A percentile compares a stretch with the other conserved stretches of the same genome.
These are phyloP conservation scores for Mus minutoides DNA, from an alignment of 2,797 vertebrate genomes.

Conservation along the genomic window DNA sequence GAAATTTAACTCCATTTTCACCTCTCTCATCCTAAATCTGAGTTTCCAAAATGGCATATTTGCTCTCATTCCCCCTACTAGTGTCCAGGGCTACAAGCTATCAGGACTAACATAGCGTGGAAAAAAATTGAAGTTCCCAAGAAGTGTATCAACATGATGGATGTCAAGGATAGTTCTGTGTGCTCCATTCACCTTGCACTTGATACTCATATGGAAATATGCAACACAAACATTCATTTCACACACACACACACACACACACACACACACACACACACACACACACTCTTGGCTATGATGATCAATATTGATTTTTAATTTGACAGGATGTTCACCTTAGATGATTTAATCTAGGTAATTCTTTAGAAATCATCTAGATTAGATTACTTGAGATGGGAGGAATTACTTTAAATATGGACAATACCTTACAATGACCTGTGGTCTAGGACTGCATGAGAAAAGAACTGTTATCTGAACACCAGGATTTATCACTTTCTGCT, in stretches of 20 bases:
- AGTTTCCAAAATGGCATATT: background rate
- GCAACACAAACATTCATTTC: fast-evolving
- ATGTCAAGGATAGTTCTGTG: background rate
- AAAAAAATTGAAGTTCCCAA: background rate
- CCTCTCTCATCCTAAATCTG: background rate
- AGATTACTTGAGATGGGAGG: background rate
- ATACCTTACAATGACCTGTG: background rate
- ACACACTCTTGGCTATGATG: background rate
- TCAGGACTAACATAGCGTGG: background rate
- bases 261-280: background rate
- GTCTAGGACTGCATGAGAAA: background rate
- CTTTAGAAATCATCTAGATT: background rate
- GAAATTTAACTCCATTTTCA: background rate
- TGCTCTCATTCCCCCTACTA: background rate
- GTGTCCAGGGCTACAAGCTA: background rate
- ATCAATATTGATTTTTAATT: background rate
- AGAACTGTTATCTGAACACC: background rate
- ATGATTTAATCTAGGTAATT: no score
- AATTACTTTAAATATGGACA: background rate
- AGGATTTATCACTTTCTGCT: background rate
- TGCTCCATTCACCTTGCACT: background rate
- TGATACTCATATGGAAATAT: background rate
- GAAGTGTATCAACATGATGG: background rate
- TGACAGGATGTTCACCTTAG: background rate
- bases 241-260: background rate